These are phyloP conservation scores for Ancistrus triradiatus DNA, from an alignment of 2,113 vertebrate species.

Conservation along the genomic window DNA sequence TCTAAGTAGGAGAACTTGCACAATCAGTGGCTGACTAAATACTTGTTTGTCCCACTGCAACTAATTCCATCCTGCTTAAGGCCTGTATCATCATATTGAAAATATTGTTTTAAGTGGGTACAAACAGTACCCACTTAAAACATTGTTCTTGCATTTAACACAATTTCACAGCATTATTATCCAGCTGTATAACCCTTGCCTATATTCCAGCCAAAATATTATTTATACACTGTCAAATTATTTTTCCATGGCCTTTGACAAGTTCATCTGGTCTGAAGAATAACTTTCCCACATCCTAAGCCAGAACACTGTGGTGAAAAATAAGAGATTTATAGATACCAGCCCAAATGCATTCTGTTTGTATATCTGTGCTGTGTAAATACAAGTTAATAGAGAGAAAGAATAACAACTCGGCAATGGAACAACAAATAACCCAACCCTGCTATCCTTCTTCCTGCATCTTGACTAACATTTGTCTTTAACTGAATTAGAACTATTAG, in stretches of 20 bases:
- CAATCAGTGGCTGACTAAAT: too few species aligned
- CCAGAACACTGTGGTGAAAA: constrained; percentile 3
- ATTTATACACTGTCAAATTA: constrained; percentile 16
- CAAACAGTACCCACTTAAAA: constrained; percentile 17
- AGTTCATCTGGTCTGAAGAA: constrained; percentile 10
- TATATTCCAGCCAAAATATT: constrained; percentile 5
- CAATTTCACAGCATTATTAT: constrained; percentile 5
- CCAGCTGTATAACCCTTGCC: constrained; percentile 12
- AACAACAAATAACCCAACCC: constrained; percentile 25
- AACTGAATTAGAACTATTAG: constrained; percentile 53
- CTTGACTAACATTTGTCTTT: constrained; percentile 38
- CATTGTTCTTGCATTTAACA: constrained; percentile 9
- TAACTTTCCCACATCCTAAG: constrained; percentile 34
- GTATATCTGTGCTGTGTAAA: constrained; percentile 9
- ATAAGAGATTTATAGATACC: constrained; percentile 23
- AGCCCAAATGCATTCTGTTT: constrained; percentile 20
- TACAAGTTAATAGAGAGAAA: constrained; percentile 14
- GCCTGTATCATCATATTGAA: constrained; percentile 32
- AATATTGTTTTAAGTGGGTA: constrained; percentile 21
- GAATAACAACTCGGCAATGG: constrained; percentile 29
- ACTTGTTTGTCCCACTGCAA: too few species aligned
- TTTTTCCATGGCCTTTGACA: neutral
- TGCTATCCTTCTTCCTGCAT: constrained; percentile 29
- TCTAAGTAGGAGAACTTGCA: too few species aligned
- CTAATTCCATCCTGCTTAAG: neutral